Evolutionary conservation across 2,888 invertebrate genomes (phyloP), one percentile per base, ranked within the genome.

Genomic region (Coronaproctus castanopsis): DNA sequence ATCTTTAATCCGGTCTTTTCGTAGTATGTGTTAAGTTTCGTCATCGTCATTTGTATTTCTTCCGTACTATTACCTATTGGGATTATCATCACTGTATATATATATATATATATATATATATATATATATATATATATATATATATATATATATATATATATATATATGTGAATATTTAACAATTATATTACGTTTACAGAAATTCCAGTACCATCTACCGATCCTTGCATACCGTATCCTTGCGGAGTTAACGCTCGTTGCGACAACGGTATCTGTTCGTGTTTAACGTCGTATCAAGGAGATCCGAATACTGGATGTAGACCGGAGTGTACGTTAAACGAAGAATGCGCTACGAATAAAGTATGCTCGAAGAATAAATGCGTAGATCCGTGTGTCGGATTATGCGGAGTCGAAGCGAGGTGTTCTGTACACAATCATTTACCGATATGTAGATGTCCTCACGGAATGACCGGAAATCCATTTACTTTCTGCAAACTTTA

Each of bases 291-390:
- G 67, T 86, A 82, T 67, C 78, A 79, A 64, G 88, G 87, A 24
- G 83, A 87, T 72, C 86, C 87, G 0, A 84, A 83, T 66, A 80
- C 83, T 23, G 82, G 81, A 67, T 85, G 84, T 67, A 76, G 80
- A 69, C 80, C 83, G 62, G 85, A 86, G 72, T 87, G 87, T 69
- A 71, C 75, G 18, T 74, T 78, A 10, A 80, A 78, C 65, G 74
- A 78, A 1, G 80, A 81, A 65, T 82, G 82, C 67, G 67, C 73
- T 10, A 67, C 71, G 1, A 69, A 73, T 63, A 71, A 72, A 59
- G 74, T 77, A 14, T 78, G 78, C 63, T 72, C 74, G 20, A 68
- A 71, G 65, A 71, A 72, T 51, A 75, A 75, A 63, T 77, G 77
- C 64, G 69, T 70, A 58, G 71, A 77, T 67, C 77, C 77, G 5